These are phyloP conservation scores for Chrysotoxum bicinctum DNA, from an alignment of 2,888 invertebrate genomes.

Conservation along the genomic window DNA sequence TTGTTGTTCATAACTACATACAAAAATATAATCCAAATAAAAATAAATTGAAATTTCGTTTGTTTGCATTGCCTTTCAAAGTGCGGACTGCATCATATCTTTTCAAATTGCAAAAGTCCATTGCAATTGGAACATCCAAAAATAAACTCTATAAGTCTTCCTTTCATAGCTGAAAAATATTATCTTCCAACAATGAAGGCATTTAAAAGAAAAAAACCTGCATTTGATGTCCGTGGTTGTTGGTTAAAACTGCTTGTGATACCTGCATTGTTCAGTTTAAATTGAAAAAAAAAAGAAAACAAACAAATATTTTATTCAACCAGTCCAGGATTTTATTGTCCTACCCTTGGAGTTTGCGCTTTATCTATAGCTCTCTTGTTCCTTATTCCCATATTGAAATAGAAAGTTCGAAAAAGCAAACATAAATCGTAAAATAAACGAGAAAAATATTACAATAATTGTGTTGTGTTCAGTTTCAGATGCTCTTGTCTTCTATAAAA, in stretches of 20 bases:
- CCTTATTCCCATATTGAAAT: background rate
- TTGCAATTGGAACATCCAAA: background rate
- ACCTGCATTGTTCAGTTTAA: background rate
- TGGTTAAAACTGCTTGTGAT: background rate
- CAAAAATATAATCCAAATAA: too few relatives aligned
- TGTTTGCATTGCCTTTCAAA: too few relatives aligned
- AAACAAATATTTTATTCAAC: background rate
- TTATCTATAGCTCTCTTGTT: background rate
- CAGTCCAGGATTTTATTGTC: slow-evolving; percentile 1
- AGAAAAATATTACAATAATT: background rate
- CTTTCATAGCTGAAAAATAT: background rate
- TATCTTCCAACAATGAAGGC: slow-evolving; percentile 3
- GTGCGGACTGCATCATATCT: too few relatives aligned
- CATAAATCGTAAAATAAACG: background rate
- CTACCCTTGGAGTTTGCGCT: background rate
- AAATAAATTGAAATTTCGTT: too few relatives aligned
- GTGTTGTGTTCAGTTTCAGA: background rate
- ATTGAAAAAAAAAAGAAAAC: background rate
- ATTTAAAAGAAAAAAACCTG: background rate
- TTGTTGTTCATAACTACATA: too few relatives aligned
- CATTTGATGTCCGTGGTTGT: background rate
- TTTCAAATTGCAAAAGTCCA: background rate
- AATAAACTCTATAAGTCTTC: background rate
- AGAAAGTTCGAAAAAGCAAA: background rate
- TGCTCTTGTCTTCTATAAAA: background rate